Percentiles rank a stretch among this genome's conserved stretches.
Evolutionary conservation across 23 tunicate species (phyloP).

Genomic region (Trididemnum miniatum): DNA sequence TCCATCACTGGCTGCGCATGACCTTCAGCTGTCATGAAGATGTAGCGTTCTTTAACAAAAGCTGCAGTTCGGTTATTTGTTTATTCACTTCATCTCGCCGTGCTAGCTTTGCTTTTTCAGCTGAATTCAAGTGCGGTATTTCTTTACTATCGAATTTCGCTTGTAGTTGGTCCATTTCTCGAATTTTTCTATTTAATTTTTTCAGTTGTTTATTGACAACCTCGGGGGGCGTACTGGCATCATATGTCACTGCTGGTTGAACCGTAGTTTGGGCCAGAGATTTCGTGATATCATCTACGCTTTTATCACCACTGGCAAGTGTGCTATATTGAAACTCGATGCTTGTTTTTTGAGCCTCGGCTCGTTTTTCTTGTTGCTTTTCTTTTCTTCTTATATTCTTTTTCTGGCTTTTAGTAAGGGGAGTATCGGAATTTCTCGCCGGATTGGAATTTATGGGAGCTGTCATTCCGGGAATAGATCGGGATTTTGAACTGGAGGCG

Average conservation of each 20-base stretch:
- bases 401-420: constrained; percentile 63
- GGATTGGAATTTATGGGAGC: constrained; percentile 2
- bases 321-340: constrained; percentile 55
- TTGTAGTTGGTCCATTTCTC: constrained; percentile 75
- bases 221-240: neutral
- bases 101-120: constrained; percentile 53
- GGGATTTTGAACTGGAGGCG: neutral
- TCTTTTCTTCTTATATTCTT: constrained; percentile 61
- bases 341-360: constrained; percentile 28
- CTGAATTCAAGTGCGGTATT: constrained; percentile 43
- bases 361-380: constrained; percentile 50
- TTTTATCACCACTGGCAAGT: constrained; percentile 29
- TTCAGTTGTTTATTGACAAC: neutral
- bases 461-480: constrained; percentile 33
- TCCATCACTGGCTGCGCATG: too few species aligned
- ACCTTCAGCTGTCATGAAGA: too few species aligned
- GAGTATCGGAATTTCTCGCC: neutral
- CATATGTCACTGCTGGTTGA: neutral
- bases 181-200: constrained; percentile 42
- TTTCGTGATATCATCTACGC: constrained; percentile 22
- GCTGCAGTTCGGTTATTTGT: constrained; percentile 34
- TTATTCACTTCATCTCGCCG: constrained; percentile 36
- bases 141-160: constrained; percentile 64
- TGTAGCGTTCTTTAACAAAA: neutral
- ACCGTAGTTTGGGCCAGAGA: neutral